Percentiles rank a stretch among this genome's conserved stretches.
Evolutionary conservation across 2,888 invertebrate genomes (phyloP).

Genomic region (Rotaria sp.): DNA sequence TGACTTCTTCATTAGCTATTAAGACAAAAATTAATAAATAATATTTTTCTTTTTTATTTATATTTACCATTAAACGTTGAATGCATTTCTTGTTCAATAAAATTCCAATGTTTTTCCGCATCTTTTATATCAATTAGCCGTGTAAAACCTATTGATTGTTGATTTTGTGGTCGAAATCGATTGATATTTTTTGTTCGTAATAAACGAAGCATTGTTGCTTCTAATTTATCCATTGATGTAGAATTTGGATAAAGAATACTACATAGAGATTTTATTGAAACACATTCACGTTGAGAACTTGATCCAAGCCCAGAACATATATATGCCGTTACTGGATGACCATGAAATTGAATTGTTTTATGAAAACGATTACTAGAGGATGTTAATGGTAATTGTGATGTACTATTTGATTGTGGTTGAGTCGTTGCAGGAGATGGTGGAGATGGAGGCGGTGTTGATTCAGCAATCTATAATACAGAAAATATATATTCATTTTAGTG

Average conservation of each 20-base stretch:
- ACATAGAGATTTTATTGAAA: neutral
- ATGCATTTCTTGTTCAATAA: neutral
- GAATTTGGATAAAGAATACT: neutral
- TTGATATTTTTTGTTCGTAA: constrained; percentile 1
- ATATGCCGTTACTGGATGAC: neutral
- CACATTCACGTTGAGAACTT: neutral
- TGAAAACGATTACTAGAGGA: neutral
- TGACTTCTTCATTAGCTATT: neutral
- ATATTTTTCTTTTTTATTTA: neutral
- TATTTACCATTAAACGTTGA: neutral
- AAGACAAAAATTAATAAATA: neutral
- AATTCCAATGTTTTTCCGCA: constrained; percentile 2
- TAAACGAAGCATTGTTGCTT: neutral
- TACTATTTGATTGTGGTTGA: neutral
- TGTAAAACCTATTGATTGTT: neutral
- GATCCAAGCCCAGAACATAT: neutral
- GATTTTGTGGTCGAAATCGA: constrained; percentile 27
- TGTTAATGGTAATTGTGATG: neutral
- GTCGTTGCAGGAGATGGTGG: neutral
- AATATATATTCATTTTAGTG: no score
- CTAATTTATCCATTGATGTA: neutral
- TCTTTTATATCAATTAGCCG: constrained; percentile 1
- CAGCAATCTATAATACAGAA: neutral
- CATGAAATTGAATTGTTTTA: neutral
- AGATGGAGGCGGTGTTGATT: neutral